Conservation (phyloP, 2,797 vertebrate species). For the Zenarchopterus dispar region DNA sequence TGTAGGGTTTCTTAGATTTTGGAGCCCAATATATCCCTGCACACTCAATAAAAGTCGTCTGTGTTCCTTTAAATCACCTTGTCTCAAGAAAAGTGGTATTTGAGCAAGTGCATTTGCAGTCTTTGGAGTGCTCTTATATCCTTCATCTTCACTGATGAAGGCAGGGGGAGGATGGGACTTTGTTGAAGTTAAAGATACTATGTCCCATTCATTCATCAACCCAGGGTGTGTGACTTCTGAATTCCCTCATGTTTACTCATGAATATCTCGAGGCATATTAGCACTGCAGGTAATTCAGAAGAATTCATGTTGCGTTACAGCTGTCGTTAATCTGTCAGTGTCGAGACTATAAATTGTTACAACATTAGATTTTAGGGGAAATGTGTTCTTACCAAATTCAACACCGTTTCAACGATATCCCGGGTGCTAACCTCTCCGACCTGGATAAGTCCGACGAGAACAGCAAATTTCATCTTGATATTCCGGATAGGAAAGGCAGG, state of each 20-base stretch:
- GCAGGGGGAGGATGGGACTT: slow-evolving; percentile 35
- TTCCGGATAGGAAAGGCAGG: slow-evolving; percentile 93
- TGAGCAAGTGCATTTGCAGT: slow-evolving; percentile 1
- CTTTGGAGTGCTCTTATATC: not conserved
- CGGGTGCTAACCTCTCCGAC: slow-evolving; percentile 93
- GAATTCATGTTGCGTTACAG: too few species aligned
- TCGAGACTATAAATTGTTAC: not conserved
- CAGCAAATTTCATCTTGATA: slow-evolving; percentile 95
- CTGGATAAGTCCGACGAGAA: slow-evolving; percentile 90
- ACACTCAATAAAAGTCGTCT: not conserved
- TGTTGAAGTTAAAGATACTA: slow-evolving; percentile 35
- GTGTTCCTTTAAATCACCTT: too few species aligned
- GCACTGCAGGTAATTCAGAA: slow-evolving; percentile 4
- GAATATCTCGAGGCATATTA: not conserved
- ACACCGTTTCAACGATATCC: slow-evolving; percentile 94
- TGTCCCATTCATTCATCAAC: not conserved
- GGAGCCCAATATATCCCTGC: not conserved
- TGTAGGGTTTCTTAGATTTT: not conserved
- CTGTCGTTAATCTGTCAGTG: not conserved
- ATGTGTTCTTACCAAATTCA: slow-evolving; percentile 91
- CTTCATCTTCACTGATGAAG: slow-evolving; percentile 1
- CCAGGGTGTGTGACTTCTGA: slow-evolving; percentile 30
- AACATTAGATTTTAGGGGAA: not conserved
- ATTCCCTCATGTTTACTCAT: slow-evolving; percentile 8
- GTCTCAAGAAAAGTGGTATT: not conserved